Conservation (phyloP, 1,140 invertebrate species). For the Lepidostoma basale region DNA sequence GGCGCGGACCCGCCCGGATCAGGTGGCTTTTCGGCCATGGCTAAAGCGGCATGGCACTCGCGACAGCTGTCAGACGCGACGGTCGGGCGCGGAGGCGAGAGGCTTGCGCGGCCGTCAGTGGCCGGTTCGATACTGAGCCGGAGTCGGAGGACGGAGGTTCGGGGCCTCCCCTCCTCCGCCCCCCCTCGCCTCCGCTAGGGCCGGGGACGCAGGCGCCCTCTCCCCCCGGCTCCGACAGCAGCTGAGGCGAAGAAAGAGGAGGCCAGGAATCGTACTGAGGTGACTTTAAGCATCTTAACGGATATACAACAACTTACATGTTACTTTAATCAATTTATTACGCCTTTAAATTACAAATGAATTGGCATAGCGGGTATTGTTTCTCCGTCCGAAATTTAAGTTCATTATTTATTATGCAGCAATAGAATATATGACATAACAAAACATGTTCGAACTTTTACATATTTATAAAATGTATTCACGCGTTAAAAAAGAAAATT, state of each 20-base stretch:
- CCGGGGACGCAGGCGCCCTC: slow-evolving; percentile 35
- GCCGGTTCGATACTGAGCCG: slow-evolving; percentile 61
- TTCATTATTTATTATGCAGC: too few relatives aligned
- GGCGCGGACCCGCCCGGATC: slow-evolving; percentile 48
- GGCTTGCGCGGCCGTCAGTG: slow-evolving; percentile 51
- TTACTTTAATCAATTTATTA: too few relatives aligned
- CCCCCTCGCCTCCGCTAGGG: neutral
- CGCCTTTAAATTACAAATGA: too few relatives aligned
- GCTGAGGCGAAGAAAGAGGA: neutral
- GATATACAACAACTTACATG: too few relatives aligned
- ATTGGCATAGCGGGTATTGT: too few relatives aligned
- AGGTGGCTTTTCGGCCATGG: slow-evolving; percentile 29
- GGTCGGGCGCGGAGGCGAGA: neutral
- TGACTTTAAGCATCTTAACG: too few relatives aligned
- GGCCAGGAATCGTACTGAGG: too few relatives aligned
- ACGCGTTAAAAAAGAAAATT: too few relatives aligned
- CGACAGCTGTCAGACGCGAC: slow-evolving; percentile 8
- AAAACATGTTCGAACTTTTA: too few relatives aligned
- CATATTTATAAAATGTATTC: too few relatives aligned
- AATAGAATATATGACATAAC: too few relatives aligned
- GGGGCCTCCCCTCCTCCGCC: slow-evolving; percentile 32
- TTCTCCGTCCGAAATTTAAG: too few relatives aligned
- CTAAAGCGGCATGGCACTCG: slow-evolving; percentile 24
- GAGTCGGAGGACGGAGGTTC: slow-evolving; percentile 24
- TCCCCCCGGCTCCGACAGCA: slow-evolving; percentile 1